phyloP scores from a whole-genome alignment of 2,888 invertebrate genomes.

The Drosophila paramelanica region DNA sequence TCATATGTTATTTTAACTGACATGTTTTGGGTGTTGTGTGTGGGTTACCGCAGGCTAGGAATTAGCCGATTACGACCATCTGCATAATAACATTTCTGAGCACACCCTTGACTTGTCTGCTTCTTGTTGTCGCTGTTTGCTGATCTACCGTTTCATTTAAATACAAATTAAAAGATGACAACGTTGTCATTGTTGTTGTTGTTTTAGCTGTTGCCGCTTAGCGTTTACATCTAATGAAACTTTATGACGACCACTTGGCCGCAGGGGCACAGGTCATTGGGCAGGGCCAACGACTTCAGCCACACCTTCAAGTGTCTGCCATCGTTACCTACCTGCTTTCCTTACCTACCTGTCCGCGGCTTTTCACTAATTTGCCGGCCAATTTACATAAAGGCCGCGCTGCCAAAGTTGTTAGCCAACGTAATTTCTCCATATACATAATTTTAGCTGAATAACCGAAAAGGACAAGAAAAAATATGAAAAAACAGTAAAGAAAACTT shows the following conservation, averaged over 20 bases:
- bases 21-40: neutral
- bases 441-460: conserved; percentile 29
- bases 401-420: conserved; percentile 71
- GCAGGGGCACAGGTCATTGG: conserved; percentile 47
- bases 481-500: neutral
- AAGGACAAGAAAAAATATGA: conserved; percentile 13
- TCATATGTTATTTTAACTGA: neutral
- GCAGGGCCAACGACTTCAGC: conserved; percentile 40
- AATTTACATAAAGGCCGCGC: conserved; percentile 77
- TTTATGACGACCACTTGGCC: conserved; percentile 69
- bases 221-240: conserved; percentile 75
- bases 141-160: conserved; percentile 73
- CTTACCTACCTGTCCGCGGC: conserved; percentile 16
- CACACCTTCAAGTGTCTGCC: conserved; percentile 47
- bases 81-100: conserved; percentile 46
- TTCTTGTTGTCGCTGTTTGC: conserved; percentile 21
- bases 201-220: conserved; percentile 54
- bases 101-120: conserved; percentile 35
- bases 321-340: neutral
- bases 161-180: conserved; percentile 80
- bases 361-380: conserved; percentile 76
- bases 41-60: conserved; percentile 23
- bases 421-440: conserved; percentile 67
- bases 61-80: conserved; percentile 49
- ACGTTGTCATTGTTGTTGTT: conserved; percentile 25